phyloP scores from a whole-genome alignment of 2,113 vertebrate species.

The Carassius auratus region DNA sequence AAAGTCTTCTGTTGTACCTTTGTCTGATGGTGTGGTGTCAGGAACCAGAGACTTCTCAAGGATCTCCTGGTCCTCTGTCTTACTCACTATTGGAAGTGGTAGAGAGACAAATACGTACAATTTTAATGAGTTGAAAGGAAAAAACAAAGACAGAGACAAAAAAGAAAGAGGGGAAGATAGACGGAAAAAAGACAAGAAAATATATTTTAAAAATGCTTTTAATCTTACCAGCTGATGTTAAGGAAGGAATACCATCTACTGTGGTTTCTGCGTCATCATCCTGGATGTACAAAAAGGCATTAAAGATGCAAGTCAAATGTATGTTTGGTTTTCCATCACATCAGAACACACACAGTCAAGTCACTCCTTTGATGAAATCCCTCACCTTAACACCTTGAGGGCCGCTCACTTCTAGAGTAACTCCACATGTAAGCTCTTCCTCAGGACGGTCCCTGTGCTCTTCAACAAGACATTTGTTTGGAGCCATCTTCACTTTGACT shows the following conservation, averaged over 20 bases:
- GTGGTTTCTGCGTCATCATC: slow-evolving; percentile 1
- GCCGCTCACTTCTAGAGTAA: neutral
- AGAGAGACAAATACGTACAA: neutral
- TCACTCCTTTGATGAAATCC: neutral
- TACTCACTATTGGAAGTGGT: neutral
- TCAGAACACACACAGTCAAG: neutral
- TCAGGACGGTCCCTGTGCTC: neutral
- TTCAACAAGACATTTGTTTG: neutral
- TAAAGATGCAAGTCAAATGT: neutral
- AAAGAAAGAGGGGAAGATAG: neutral
- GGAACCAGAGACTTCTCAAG: neutral
- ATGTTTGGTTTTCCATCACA: neutral
- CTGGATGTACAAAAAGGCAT: slow-evolving; percentile 23
- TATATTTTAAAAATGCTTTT: neutral
- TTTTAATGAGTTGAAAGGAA: neutral
- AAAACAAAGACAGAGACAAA: neutral
- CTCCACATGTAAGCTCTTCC: neutral
- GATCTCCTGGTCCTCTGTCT: neutral
- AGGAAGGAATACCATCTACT: neutral
- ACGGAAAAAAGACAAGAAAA: neutral
- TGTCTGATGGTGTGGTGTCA: neutral
- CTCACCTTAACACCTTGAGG: neutral
- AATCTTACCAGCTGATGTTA: slow-evolving; percentile 38
- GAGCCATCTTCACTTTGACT: neutral
- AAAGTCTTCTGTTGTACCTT: neutral